Conservation (phyloP, 2,888 invertebrate genomes). For the Piscicola geometra region DNA sequence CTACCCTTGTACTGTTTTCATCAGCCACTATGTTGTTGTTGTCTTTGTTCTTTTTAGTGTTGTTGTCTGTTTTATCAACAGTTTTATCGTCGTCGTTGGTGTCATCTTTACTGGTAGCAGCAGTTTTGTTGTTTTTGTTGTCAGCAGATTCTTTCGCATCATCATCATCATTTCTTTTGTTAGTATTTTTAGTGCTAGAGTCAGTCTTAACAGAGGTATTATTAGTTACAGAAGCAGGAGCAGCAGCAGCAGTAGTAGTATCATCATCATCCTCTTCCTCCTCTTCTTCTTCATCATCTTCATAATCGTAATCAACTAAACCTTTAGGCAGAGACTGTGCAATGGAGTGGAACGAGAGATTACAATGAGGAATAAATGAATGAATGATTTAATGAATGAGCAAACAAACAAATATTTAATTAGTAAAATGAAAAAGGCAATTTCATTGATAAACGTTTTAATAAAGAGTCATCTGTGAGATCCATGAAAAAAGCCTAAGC, state of each 20-base stretch:
- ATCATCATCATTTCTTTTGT: too few relatives aligned
- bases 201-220: too few relatives aligned
- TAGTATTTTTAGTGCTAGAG: too few relatives aligned
- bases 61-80: neutral
- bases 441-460: neutral
- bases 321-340: slow-evolving; percentile 50
- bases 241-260: neutral
- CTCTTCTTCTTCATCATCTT: slow-evolving; percentile 80
- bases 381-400: neutral
- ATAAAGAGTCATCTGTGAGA: neutral
- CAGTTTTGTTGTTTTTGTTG: too few relatives aligned
- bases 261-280: slow-evolving; percentile 37
- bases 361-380: slow-evolving; percentile 1
- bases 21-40: neutral
- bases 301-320: slow-evolving; percentile 89
- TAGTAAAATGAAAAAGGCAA: neutral
- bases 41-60: neutral
- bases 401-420: neutral
- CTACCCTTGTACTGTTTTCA: too few relatives aligned
- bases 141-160: too few relatives aligned
- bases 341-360: too few relatives aligned
- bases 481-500: too few relatives aligned
- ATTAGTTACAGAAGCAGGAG: too few relatives aligned
- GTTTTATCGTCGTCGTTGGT: neutral
- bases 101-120: neutral